Evolutionary conservation across 2,888 invertebrate genomes (phyloP).

Genomic region (Holacanthella duospinosa): DNA sequence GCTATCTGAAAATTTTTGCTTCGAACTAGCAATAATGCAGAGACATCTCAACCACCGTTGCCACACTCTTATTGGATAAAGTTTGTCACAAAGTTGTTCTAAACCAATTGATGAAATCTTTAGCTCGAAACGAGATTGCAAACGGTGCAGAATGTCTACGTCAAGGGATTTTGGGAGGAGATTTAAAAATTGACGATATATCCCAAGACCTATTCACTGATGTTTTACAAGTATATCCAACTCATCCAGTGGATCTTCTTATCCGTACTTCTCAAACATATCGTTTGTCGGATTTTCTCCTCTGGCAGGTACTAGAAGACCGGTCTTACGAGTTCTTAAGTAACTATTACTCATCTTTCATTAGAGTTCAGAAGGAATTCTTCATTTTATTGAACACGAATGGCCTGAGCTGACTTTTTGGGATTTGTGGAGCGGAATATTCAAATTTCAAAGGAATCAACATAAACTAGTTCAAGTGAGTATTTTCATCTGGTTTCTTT

Average conservation of each 20-base stretch:
- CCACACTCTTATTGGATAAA: too few relatives aligned
- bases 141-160: neutral
- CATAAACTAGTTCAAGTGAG: neutral
- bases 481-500: too few relatives aligned
- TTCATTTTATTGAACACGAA: neutral
- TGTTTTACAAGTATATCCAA: neutral
- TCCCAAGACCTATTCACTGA: neutral
- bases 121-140: neutral
- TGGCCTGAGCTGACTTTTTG: neutral
- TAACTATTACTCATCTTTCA: too few relatives aligned
- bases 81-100: too few relatives aligned
- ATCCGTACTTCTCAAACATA: neutral
- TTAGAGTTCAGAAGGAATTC: neutral
- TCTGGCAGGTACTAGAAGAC: conserved; percentile 1
- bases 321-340: too few relatives aligned
- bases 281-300: neutral
- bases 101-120: neutral
- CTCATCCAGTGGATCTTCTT: neutral
- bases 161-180: neutral
- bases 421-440: neutral
- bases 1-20: too few relatives aligned
- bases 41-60: too few relatives aligned
- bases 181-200: neutral
- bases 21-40: too few relatives aligned
- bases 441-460: neutral